Conservation (phyloP, 2,888 invertebrate species). For the Synergus gifuensis region DNA sequence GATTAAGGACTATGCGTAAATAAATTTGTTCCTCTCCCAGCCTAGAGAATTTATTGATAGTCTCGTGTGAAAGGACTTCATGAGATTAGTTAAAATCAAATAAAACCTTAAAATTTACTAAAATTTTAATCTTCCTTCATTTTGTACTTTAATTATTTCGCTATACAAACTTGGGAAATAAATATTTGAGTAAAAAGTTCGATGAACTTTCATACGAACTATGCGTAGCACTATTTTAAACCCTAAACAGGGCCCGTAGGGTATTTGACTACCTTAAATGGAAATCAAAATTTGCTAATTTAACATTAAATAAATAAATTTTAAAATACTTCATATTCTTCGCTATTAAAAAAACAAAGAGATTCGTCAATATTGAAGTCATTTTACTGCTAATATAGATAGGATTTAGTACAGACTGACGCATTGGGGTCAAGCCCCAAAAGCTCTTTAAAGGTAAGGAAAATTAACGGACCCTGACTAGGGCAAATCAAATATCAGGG, state of each 20-base stretch:
- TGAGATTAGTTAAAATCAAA: background rate
- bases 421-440: too few relatives aligned
- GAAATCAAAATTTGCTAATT: too few relatives aligned
- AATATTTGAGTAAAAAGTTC: background rate
- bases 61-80: slow-evolving; percentile 1
- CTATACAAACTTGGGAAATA: background rate
- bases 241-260: too few relatives aligned
- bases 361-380: too few relatives aligned
- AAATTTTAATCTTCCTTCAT: background rate
- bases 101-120: background rate
- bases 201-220: background rate
- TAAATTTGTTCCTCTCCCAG: slow-evolving; percentile 62
- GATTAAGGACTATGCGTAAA: slow-evolving; percentile 45
- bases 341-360: too few relatives aligned
- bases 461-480: too few relatives aligned
- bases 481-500: background rate
- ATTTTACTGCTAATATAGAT: too few relatives aligned
- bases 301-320: too few relatives aligned
- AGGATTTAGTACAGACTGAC: too few relatives aligned
- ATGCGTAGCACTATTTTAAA: background rate
- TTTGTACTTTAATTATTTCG: background rate
- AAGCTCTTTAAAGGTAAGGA: too few relatives aligned
- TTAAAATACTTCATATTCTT: too few relatives aligned
- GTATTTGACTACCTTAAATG: too few relatives aligned
- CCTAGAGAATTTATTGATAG: slow-evolving; percentile 47